Percentiles rank a stretch among this genome's conserved stretches.
These are phyloP conservation scores for Haplochromis burtoni DNA, from an alignment of 2,113 vertebrate genomes.

Conservation along the genomic window DNA sequence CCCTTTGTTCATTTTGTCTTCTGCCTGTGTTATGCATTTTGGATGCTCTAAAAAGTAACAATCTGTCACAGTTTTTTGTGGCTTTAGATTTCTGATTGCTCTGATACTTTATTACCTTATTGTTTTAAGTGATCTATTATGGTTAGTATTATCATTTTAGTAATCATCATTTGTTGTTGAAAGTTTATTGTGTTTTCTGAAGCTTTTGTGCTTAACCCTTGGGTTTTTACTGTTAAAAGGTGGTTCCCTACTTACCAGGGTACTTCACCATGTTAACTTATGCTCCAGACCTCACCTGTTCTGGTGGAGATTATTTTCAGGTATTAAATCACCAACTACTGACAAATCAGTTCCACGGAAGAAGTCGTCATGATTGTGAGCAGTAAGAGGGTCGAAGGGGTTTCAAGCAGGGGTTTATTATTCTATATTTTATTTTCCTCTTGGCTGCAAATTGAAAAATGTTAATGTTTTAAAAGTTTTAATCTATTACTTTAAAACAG, in stretches of 20 bases:
- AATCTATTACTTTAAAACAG: neutral
- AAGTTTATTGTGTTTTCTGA: neutral
- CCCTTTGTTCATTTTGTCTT: neutral
- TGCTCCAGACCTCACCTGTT: neutral
- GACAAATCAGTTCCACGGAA: neutral
- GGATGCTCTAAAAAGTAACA: neutral
- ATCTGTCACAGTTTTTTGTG: neutral
- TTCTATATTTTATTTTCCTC: neutral
- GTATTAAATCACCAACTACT: neutral
- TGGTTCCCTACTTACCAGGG: neutral
- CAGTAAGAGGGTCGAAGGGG: neutral
- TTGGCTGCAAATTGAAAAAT: neutral
- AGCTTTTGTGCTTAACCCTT: neutral
- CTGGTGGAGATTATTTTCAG: neutral
- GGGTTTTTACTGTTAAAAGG: neutral
- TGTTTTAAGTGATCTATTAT: neutral
- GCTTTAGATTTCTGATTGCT: neutral
- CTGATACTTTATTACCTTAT: neutral
- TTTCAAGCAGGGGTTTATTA: neutral
- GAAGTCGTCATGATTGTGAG: neutral
- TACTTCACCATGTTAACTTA: neutral
- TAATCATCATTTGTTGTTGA: neutral
- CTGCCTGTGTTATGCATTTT: neutral
- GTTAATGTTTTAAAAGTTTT: neutral
- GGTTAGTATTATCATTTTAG: neutral